Evolutionary conservation across 1,140 invertebrate genomes (phyloP), one percentile per base, ranked within the genome.

Genomic region (Halesus radiatus): DNA sequence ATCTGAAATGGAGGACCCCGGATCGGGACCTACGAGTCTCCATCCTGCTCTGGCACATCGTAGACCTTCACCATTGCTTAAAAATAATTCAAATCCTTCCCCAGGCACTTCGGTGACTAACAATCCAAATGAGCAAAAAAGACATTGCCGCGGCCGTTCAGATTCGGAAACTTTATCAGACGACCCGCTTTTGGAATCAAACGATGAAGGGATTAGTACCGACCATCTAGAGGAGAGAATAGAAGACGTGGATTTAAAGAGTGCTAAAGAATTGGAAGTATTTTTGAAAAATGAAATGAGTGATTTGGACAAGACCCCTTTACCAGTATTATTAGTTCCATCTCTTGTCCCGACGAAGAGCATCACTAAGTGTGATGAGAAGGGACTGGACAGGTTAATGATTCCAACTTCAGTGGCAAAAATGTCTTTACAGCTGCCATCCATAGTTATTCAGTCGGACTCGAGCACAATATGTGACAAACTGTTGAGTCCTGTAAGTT

Each of bases 181-280:
- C 85, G 93, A 93, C 85, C 91, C 91, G 13, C 86, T 92, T 58
- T 81, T 93, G 53, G 93, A 94, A 85, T 94, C 93, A 0, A 93
- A 94, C 83, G 93, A 94, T 83, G 93, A 94, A 88, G 93, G 93
- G 2, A 93, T 93, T 50, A 92, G 92, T 2, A 93, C 93, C 15
- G 93, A 94, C 86, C 90, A 91, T 79, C 84, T 91, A 5, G 91
- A 91, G 77, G 92, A 93, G 83, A 92, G 92, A 88, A 92, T 92
- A 66, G 92, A 93, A 81, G 92, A 92, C 37, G 91, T 92, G 20
- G 91, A 92, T 60, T 77, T 91, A 10, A 91, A 92, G 80, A 93
- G 91, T 85, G 92, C 92, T 18, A 93, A 93, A 86, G 92, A 94
- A 85, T 87, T 94, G 73, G 92, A 93, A 86, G 89, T 91, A 13